Percentiles rank a stretch among this genome's conserved stretches.
These are phyloP conservation scores for Panthera tigris DNA, from an alignment of 2,113 vertebrate genomes.

Conservation along the genomic window DNA sequence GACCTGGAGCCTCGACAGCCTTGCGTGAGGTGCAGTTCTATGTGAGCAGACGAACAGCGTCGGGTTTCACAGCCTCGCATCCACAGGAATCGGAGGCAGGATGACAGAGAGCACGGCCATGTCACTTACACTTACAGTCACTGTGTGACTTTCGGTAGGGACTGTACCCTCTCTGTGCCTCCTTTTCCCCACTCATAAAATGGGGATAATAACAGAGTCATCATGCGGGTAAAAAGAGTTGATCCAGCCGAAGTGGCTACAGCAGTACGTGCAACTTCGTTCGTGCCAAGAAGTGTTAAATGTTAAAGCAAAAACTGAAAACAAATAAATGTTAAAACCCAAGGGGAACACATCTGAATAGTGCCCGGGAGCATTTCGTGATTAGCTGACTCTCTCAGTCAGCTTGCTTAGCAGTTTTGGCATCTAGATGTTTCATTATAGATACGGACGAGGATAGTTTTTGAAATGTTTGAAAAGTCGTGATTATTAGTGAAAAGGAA, in stretches of 20 bases:
- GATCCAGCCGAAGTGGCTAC: background rate
- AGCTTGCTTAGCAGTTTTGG: constrained; percentile 12
- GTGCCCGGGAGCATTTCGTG: background rate
- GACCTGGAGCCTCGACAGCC: background rate
- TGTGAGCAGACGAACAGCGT: accelerated
- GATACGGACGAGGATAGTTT: background rate
- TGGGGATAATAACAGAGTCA: background rate
- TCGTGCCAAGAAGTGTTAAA: background rate
- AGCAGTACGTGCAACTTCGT: background rate
- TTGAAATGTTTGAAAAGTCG: background rate
- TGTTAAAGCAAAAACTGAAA: background rate
- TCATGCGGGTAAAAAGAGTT: background rate
- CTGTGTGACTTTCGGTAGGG: background rate
- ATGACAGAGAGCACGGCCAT: accelerated
- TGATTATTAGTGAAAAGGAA: background rate
- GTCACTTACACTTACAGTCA: background rate
- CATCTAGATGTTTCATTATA: constrained; percentile 45
- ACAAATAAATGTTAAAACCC: background rate
- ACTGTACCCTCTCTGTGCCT: background rate
- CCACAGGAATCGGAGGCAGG: background rate
- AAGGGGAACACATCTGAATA: background rate
- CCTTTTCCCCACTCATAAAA: background rate
- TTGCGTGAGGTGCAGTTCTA: accelerated
- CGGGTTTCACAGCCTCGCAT: background rate
- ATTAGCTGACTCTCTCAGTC: constrained; percentile 33